phyloP scores from a whole-genome alignment of 2,797 vertebrate genomes.

The Stomatorhinus walkeri region DNA sequence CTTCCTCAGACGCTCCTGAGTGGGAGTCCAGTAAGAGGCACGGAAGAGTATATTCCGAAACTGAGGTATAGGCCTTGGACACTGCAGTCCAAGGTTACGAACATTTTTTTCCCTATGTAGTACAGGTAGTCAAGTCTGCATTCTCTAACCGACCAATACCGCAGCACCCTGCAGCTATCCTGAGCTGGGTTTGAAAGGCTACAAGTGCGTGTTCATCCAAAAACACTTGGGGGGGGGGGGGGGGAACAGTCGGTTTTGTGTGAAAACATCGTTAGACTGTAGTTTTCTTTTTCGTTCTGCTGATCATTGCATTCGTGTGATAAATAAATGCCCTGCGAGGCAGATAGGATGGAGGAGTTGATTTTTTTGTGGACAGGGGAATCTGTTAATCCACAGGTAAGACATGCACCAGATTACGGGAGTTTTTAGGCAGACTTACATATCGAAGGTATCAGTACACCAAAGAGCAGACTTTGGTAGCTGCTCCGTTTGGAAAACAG shows the following conservation, averaged over 20 bases:
- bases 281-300: slow-evolving; percentile 6
- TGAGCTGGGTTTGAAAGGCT: slow-evolving; percentile 65
- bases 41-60: slow-evolving; percentile 54
- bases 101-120: slow-evolving; percentile 26
- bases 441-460: not conserved
- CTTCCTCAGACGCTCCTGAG: slow-evolving; percentile 49
- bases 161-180: slow-evolving; percentile 56
- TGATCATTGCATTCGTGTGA: slow-evolving; percentile 51
- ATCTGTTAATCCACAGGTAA: slow-evolving; percentile 51
- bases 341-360: slow-evolving; percentile 41
- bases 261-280: slow-evolving; percentile 5
- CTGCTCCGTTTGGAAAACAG: slow-evolving; percentile 10
- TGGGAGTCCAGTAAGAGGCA: slow-evolving; percentile 55
- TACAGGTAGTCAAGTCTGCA: slow-evolving; percentile 58
- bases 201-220: slow-evolving; percentile 43
- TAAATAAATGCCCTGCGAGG: not conserved
- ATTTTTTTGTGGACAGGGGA: slow-evolving; percentile 55
- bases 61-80: slow-evolving; percentile 60
- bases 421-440: slow-evolving; percentile 32
- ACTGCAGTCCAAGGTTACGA: slow-evolving; percentile 41
- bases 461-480: slow-evolving; percentile 3
- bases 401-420: slow-evolving; percentile 57
- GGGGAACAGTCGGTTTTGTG: slow-evolving; percentile 40
- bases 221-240: not conserved
- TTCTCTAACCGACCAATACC: slow-evolving; percentile 60